Conservation (phyloP, 2,888 invertebrate species). For the Tanypteryx hageni region DNA sequence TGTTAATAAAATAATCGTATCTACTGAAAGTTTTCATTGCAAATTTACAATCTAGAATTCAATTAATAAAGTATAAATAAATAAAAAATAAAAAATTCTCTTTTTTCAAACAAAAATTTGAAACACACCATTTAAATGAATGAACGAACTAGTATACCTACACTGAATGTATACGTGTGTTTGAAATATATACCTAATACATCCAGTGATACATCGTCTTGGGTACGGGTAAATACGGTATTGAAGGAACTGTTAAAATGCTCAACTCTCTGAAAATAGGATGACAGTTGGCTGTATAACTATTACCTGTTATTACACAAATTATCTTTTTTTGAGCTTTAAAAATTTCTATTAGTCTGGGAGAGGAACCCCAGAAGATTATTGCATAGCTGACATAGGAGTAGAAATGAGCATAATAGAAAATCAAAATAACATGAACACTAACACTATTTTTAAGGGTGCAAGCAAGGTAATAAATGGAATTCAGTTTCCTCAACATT, state of each 20-base stretch:
- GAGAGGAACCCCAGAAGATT: slow-evolving; percentile 29
- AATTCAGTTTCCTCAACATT: slow-evolving; percentile 14
- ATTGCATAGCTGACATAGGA: not conserved
- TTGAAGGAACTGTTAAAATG: not conserved
- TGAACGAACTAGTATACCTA: too few species aligned
- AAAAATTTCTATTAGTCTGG: slow-evolving; percentile 6
- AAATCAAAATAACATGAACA: not conserved
- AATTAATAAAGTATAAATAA: too few species aligned
- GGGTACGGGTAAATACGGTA: too few species aligned
- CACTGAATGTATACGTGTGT: too few species aligned
- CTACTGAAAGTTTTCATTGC: too few species aligned
- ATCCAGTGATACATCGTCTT: too few species aligned
- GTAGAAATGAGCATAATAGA: slow-evolving; percentile 16
- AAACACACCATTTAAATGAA: too few species aligned
- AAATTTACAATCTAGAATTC: too few species aligned
- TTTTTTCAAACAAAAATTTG: too few species aligned
- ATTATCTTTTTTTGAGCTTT: not conserved
- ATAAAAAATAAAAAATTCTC: too few species aligned
- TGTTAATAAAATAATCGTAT: too few species aligned
- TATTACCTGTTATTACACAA: not conserved
- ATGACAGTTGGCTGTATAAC: not conserved
- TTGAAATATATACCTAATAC: too few species aligned
- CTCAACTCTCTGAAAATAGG: not conserved
- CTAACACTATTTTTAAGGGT: not conserved
- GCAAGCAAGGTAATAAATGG: not conserved